Conservation (phyloP, 2,888 invertebrate species). For the Palloptera scutellata region DNA sequence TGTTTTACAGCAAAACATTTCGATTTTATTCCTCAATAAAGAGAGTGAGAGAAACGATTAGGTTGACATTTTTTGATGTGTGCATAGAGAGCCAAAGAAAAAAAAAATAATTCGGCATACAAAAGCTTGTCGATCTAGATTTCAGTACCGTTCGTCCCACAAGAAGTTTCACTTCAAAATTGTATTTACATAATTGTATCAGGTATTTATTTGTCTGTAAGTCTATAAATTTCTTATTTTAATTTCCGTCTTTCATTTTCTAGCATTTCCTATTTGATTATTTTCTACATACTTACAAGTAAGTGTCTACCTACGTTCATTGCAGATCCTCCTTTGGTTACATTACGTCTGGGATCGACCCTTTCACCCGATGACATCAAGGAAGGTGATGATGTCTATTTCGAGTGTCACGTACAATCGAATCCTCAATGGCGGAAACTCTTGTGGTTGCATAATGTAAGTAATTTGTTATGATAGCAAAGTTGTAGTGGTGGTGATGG, state of each 20-base stretch:
- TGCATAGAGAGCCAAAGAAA: too few relatives aligned
- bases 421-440: slow-evolving; percentile 86
- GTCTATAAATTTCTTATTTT: background rate
- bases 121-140: too few relatives aligned
- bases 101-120: too few relatives aligned
- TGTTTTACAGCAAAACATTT: too few relatives aligned
- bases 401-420: slow-evolving; percentile 90
- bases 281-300: background rate
- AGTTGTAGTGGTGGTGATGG: background rate
- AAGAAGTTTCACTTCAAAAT: too few relatives aligned
- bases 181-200: too few relatives aligned
- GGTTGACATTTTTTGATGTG: too few relatives aligned
- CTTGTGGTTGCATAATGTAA: slow-evolving; percentile 88
- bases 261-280: background rate
- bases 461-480: slow-evolving; percentile 60
- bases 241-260: background rate
- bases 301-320: too few relatives aligned
- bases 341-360: slow-evolving; percentile 82
- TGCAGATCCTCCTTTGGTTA: slow-evolving; percentile 86
- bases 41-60: too few relatives aligned
- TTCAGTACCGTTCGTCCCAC: too few relatives aligned
- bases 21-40: too few relatives aligned
- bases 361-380: slow-evolving; percentile 88
- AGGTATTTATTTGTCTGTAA: too few relatives aligned
- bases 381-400: slow-evolving; percentile 91